These are phyloP conservation scores for Diorhabda carinulata DNA, from an alignment of 1,140 invertebrate species.

Conservation along the genomic window DNA sequence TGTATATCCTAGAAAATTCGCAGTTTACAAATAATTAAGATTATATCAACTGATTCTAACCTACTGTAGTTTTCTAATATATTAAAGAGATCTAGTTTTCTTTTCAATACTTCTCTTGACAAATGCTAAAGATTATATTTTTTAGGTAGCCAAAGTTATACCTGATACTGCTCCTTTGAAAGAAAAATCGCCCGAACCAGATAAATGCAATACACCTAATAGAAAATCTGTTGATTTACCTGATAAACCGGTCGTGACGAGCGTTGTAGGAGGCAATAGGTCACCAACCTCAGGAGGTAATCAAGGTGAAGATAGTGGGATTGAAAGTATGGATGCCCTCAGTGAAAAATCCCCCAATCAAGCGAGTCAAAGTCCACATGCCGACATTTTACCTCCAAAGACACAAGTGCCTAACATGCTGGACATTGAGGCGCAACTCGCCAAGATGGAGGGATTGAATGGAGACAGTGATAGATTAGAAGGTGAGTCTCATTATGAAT, in stretches of 20 bases:
- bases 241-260: constrained; percentile 22
- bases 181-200: constrained; percentile 44
- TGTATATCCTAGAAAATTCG: no score
- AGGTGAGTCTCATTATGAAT: no score
- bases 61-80: no score
- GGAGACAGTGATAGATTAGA: constrained; percentile 24
- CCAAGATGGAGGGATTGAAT: constrained; percentile 61
- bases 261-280: constrained; percentile 27
- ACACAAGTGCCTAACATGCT: constrained; percentile 55
- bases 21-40: no score
- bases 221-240: constrained; percentile 26
- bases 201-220: constrained; percentile 42
- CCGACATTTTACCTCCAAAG: constrained; percentile 37
- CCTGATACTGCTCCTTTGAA: constrained; percentile 16
- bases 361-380: constrained; percentile 58
- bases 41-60: no score
- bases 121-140: not conserved
- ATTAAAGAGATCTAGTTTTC: no score
- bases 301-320: constrained; percentile 84
- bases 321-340: constrained; percentile 88
- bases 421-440: constrained; percentile 62
- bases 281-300: constrained; percentile 42
- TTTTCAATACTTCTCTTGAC: no score
- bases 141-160: constrained; percentile 10
- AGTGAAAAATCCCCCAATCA: constrained; percentile 78